phyloP scores from a whole-genome alignment of 2,888 invertebrate species.

The Corythucha ciliata region DNA sequence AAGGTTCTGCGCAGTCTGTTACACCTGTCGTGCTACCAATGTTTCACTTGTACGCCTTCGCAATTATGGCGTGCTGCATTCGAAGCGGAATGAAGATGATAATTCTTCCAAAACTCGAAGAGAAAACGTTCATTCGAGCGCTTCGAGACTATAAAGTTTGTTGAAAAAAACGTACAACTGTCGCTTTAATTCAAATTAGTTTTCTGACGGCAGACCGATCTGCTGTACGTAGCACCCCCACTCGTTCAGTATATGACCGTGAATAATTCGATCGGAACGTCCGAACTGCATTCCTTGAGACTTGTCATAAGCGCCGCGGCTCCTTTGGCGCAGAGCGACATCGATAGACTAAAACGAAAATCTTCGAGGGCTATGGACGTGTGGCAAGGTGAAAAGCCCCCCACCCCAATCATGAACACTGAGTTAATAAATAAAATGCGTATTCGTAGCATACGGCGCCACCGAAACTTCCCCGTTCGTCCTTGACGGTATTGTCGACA shows the following conservation, averaged over 20 bases:
- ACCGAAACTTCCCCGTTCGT: conserved; percentile 52
- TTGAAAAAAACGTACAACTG: too few relatives aligned
- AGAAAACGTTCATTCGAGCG: conserved; percentile 57
- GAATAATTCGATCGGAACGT: conserved; percentile 55
- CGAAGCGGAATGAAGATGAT: conserved; percentile 53
- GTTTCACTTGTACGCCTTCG: conserved; percentile 71
- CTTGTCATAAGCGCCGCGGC: conserved; percentile 65
- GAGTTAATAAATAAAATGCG: too few relatives aligned
- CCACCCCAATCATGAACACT: too few relatives aligned
- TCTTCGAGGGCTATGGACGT: too few relatives aligned
- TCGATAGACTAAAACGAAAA: conserved; percentile 54
- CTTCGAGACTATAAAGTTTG: too few relatives aligned
- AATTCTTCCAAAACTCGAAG: conserved; percentile 64
- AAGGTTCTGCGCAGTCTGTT: too few relatives aligned
- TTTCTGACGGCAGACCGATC: conserved; percentile 39
- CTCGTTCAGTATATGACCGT: conserved; percentile 63
- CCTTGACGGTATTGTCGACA: conserved; percentile 50
- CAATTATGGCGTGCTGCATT: conserved; percentile 53
- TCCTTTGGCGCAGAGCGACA: conserved; percentile 47
- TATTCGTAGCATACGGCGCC: conserved; percentile 43
- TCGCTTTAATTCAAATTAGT: neutral
- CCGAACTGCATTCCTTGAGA: conserved; percentile 42
- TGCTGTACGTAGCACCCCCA: conserved; percentile 66
- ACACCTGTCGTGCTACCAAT: conserved; percentile 61
- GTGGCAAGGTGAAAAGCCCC: too few relatives aligned